Conservation (phyloP, 2,113 vertebrate species). For the Tachycineta bicolor region DNA sequence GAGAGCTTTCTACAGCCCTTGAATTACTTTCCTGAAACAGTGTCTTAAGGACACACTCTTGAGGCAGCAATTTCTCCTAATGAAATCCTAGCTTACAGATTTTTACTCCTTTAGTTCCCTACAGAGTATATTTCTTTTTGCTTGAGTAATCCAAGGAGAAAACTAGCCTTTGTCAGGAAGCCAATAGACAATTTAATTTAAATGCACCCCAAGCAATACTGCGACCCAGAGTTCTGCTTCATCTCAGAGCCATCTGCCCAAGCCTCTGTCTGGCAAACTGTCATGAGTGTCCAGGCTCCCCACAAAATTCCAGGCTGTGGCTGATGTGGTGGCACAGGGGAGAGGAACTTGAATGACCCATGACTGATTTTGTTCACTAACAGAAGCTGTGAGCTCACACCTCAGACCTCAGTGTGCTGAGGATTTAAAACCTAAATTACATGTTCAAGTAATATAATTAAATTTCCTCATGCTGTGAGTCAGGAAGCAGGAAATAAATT, state of each 20-base stretch:
- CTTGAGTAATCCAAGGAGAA: not conserved
- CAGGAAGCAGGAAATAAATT: not conserved
- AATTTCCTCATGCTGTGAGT: not conserved
- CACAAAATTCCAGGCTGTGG: not conserved
- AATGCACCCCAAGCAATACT: not conserved
- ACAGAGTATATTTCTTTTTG: not conserved
- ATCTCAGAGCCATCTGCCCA: not conserved
- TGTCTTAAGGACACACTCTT: not conserved
- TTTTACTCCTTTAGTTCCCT: not conserved
- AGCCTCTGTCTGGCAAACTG: not conserved
- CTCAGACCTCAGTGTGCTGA: not conserved
- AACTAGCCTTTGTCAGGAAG: not conserved
- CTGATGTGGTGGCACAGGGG: not conserved
- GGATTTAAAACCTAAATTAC: not conserved
- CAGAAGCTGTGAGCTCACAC: not conserved
- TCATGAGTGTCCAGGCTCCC: not conserved
- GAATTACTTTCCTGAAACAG: not conserved
- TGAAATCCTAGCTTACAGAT: not conserved
- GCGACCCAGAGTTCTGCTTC: not conserved
- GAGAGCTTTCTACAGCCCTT: not conserved
- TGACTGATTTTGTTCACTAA: not conserved
- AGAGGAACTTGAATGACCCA: not conserved
- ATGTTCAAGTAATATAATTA: not conserved
- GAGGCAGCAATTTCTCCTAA: not conserved
- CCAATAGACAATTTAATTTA: not conserved